A percentile compares a stretch with the other conserved stretches of the same genome.
Conservation (phyloP, 30 jellyfish, hydroid and myxozoan genomes). For the Mastigias papua region DNA sequence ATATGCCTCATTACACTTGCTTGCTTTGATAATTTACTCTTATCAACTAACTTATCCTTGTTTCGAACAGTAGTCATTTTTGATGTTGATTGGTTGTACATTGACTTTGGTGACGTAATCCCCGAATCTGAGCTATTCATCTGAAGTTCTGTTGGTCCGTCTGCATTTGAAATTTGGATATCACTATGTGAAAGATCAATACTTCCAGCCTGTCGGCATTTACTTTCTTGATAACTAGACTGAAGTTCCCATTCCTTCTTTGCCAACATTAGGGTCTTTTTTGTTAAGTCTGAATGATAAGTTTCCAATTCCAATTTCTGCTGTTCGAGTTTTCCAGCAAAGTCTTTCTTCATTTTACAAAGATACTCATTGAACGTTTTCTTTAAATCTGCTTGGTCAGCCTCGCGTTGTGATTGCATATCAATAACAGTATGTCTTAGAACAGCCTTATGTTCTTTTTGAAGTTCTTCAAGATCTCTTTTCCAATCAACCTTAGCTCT, state of each 20-base stretch:
- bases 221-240: constrained; percentile 9
- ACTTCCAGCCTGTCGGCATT: neutral
- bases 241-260: constrained; percentile 74
- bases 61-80: neutral
- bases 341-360: constrained; percentile 36
- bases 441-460: constrained; percentile 63
- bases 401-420: constrained; percentile 1
- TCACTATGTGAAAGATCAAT: constrained; percentile 3
- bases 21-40: neutral
- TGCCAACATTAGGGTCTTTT: constrained; percentile 64
- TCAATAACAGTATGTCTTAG: constrained; percentile 29
- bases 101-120: constrained; percentile 47
- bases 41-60: neutral
- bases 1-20: neutral
- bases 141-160: neutral
- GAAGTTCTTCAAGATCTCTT: constrained; percentile 56
- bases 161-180: neutral
- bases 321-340: constrained; percentile 48
- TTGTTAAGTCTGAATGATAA: constrained; percentile 43
- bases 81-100: neutral
- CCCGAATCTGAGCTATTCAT: constrained; percentile 67
- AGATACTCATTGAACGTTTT: constrained; percentile 47
- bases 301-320: constrained; percentile 58
- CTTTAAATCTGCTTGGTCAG: constrained; percentile 34
- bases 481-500: constrained; percentile 57